Conservation (phyloP, 35 echinoderm and acorn worm genomes). For the Lytechinus pictus region DNA sequence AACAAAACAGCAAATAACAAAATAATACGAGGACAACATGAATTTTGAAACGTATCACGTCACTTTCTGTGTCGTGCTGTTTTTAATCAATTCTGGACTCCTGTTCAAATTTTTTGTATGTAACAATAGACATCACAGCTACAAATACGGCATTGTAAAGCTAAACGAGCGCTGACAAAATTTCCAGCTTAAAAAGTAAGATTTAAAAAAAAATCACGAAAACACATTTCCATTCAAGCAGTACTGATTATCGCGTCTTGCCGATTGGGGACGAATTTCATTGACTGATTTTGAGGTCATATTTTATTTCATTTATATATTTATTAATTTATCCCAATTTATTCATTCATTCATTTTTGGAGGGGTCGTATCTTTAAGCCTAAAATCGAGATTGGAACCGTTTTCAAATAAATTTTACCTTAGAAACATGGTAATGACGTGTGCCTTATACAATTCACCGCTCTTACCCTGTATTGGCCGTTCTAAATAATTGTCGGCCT, state of each 20-base stretch:
- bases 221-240: background rate
- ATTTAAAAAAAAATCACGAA: background rate
- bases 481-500: too few relatives aligned
- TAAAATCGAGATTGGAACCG: too few relatives aligned
- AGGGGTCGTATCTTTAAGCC: too few relatives aligned
- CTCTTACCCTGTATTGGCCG: too few relatives aligned
- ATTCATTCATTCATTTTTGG: too few relatives aligned
- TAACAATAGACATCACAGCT: background rate
- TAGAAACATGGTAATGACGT: too few relatives aligned
- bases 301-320: too few relatives aligned
- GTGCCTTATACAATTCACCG: too few relatives aligned
- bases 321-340: too few relatives aligned
- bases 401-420: too few relatives aligned
- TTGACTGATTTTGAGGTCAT: too few relatives aligned
- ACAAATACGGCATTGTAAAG: background rate
- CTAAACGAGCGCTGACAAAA: background rate
- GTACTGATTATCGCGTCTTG: background rate
- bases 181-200: background rate
- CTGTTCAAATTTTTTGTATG: background rate
- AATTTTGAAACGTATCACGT: background rate
- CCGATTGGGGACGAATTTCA: background rate
- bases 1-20: background rate
- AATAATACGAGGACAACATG: background rate
- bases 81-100: slow-evolving; percentile 19
- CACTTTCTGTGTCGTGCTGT: background rate